Conservation (phyloP, 2,888 invertebrate species). For the Leptinotarsa juncta region DNA sequence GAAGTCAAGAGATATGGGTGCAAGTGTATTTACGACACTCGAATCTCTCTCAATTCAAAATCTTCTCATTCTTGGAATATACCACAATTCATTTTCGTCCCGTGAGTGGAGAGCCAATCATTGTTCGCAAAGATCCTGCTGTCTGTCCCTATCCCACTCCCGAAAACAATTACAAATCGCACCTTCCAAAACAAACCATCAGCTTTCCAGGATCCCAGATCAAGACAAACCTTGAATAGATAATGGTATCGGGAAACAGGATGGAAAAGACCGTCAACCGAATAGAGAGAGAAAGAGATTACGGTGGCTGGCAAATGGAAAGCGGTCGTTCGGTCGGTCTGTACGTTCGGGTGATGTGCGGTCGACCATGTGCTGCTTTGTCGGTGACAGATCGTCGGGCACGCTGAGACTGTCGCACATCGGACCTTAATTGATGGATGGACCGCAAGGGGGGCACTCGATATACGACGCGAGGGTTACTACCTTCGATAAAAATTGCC, state of each 20-base stretch:
- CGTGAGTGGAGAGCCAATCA: too few relatives aligned
- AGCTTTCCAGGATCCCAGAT: neutral
- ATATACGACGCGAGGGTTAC: slow-evolving; percentile 13
- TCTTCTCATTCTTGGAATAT: too few relatives aligned
- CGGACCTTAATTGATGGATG: slow-evolving; percentile 62
- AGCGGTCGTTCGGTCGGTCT: slow-evolving; percentile 35
- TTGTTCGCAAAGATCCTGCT: neutral
- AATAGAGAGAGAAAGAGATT: neutral
- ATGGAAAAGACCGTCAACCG: neutral
- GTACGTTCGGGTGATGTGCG: slow-evolving; percentile 55
- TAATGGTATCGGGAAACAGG: slow-evolving; percentile 38
- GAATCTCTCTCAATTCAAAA: too few relatives aligned
- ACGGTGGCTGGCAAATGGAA: slow-evolving; percentile 34
- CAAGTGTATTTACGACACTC: too few relatives aligned
- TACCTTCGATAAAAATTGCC: slow-evolving; percentile 15
- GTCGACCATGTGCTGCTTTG: slow-evolving; percentile 56
- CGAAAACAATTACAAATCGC: neutral
- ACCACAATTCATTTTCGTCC: too few relatives aligned
- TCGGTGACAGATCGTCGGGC: slow-evolving; percentile 62
- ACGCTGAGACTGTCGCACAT: slow-evolving; percentile 55
- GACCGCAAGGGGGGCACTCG: slow-evolving; percentile 51
- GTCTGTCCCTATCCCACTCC: neutral
- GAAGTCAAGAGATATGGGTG: too few relatives aligned
- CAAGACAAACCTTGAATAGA: slow-evolving; percentile 31
- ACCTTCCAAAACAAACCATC: neutral